phyloP scores from a whole-genome alignment of 2,113 vertebrate species.

The Grus americana region DNA sequence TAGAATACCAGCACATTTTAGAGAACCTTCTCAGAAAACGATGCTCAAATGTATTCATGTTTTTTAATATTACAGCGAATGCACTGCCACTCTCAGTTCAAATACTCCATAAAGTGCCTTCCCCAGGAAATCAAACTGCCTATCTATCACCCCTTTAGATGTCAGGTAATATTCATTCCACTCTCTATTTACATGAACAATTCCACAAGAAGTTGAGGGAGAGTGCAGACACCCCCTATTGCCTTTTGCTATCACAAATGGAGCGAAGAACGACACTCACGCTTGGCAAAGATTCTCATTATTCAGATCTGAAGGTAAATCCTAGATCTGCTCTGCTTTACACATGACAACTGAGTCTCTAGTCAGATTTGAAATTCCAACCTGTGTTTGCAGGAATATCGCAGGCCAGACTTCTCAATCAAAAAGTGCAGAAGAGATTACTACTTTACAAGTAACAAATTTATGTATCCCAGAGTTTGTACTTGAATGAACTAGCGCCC shows the following conservation, averaged over 20 bases:
- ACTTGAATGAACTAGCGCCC: background rate
- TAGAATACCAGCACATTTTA: background rate
- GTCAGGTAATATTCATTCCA: background rate
- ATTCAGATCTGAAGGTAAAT: background rate
- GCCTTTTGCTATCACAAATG: background rate
- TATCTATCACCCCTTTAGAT: background rate
- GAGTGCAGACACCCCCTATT: no score
- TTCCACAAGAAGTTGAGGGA: background rate
- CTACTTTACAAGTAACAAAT: background rate
- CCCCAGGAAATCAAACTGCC: background rate
- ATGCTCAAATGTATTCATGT: background rate
- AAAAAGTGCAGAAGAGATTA: background rate
- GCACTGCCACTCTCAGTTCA: background rate
- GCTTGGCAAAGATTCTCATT: background rate
- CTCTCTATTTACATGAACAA: background rate
- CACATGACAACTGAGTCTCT: background rate
- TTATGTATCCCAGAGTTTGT: background rate
- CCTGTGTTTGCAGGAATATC: background rate
- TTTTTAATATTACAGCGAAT: background rate
- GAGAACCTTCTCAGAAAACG: background rate
- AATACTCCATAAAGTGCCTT: background rate
- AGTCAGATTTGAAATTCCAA: background rate
- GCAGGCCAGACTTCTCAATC: background rate
- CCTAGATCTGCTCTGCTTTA: background rate
- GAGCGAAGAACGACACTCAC: background rate